phyloP scores from a whole-genome alignment of 1,140 invertebrate species.

The Bombus superbus region DNA sequence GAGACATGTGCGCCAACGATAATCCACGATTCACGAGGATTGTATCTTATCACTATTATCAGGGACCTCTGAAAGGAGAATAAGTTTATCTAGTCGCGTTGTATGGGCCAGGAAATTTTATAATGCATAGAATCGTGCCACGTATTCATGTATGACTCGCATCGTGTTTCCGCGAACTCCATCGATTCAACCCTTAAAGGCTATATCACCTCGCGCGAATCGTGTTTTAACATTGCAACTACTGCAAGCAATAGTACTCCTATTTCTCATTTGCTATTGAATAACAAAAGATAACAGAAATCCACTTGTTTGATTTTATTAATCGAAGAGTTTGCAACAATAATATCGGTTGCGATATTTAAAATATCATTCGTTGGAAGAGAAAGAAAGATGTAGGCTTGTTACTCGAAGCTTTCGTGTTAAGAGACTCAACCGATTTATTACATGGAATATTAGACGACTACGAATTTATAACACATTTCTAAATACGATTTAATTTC shows the following conservation, averaged over 20 bases:
- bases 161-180: background rate
- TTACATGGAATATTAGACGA: no score
- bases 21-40: constrained; percentile 56
- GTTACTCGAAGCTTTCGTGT: no score
- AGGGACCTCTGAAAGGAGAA: constrained; percentile 59
- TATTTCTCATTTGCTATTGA: background rate
- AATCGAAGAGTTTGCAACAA: no score
- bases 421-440: no score
- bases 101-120: constrained; percentile 64
- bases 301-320: no score
- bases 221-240: background rate
- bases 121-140: constrained; percentile 31
- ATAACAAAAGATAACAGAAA: no score
- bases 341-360: no score
- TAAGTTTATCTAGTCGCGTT: constrained; percentile 51
- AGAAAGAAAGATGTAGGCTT: no score
- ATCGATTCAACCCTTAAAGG: background rate
- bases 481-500: no score
- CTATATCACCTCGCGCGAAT: background rate
- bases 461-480: no score
- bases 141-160: background rate
- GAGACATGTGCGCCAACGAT: constrained; percentile 57
- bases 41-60: constrained; percentile 74
- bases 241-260: background rate
- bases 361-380: no score